Conservation (phyloP, 2,888 invertebrate genomes). For the Hartigia nigra region DNA sequence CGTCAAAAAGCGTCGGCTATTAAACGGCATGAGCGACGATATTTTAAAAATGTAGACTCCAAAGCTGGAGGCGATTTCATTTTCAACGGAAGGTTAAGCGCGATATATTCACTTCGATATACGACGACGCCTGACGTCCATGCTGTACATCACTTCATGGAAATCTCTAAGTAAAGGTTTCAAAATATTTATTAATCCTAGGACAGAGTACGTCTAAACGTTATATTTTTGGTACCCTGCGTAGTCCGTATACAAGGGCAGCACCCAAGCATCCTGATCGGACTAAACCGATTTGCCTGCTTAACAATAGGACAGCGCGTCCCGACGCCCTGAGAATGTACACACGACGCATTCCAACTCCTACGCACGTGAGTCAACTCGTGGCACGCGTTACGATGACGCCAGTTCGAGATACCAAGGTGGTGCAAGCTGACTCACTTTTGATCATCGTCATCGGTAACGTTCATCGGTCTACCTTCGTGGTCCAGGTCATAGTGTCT, state of each 20-base stretch:
- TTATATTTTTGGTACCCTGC: background rate
- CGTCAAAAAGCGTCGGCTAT: slow-evolving; percentile 34
- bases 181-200: background rate
- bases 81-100: slow-evolving; percentile 35
- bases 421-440: slow-evolving; percentile 19
- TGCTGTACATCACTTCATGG: background rate
- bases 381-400: slow-evolving; percentile 38
- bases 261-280: background rate
- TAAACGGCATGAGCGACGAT: slow-evolving; percentile 34
- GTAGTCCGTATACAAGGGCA: background rate
- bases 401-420: slow-evolving; percentile 22
- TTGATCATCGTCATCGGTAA: background rate
- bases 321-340: slow-evolving; percentile 33
- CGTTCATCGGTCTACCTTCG: background rate
- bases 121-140: background rate
- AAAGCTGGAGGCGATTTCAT: slow-evolving; percentile 24
- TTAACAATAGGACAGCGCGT: background rate
- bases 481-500: background rate
- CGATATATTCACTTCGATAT: slow-evolving; percentile 43
- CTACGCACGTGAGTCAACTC: slow-evolving; percentile 60
- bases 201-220: background rate
- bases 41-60: background rate
- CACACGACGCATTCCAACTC: slow-evolving; percentile 52
- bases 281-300: background rate
- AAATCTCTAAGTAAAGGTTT: background rate